Percentiles rank a stretch among this genome's conserved stretches.
These are phyloP conservation scores for Luehdorfia chinensis DNA, from an alignment of 1,140 invertebrate species.

Conservation along the genomic window DNA sequence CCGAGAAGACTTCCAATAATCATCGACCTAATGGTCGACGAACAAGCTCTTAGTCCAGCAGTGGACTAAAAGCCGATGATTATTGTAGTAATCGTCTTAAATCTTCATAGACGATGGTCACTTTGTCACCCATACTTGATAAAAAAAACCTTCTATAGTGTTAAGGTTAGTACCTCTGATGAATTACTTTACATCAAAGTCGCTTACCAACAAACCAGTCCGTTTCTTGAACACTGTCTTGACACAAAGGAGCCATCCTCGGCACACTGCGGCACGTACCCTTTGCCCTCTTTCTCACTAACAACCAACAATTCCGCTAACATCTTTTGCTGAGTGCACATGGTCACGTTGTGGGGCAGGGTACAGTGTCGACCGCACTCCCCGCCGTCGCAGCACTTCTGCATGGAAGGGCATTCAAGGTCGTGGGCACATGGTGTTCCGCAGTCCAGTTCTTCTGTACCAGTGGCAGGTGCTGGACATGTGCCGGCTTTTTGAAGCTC, in stretches of 20 bases:
- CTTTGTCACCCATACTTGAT: no score
- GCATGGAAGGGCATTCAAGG: slow-evolving; percentile 86
- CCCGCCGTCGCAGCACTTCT: slow-evolving; percentile 87
- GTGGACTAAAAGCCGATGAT: no score
- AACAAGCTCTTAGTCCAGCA: no score
- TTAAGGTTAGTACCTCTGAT: no score
- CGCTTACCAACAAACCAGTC: slow-evolving; percentile 87
- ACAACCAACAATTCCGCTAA: slow-evolving; percentile 86
- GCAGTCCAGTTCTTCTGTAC: slow-evolving; percentile 78
- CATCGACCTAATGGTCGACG: no score
- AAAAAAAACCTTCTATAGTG: no score
- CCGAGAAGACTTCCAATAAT: no score
- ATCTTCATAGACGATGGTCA: no score
- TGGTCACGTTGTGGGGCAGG: slow-evolving; percentile 83
- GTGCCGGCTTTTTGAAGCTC: slow-evolving; percentile 85
- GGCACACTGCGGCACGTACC: slow-evolving; percentile 89
- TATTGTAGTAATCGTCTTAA: no score
- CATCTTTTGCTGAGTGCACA: slow-evolving; percentile 86
- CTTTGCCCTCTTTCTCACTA: slow-evolving; percentile 86
- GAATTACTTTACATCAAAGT: no score
- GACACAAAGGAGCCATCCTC: slow-evolving; percentile 83
- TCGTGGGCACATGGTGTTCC: slow-evolving; percentile 84
- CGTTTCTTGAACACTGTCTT: slow-evolving; percentile 88
- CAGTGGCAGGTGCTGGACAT: slow-evolving; percentile 80
- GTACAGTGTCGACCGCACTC: slow-evolving; percentile 83